Evolutionary conservation across 2,888 invertebrate genomes (phyloP).

Genomic region (Drosophila affinis): DNA sequence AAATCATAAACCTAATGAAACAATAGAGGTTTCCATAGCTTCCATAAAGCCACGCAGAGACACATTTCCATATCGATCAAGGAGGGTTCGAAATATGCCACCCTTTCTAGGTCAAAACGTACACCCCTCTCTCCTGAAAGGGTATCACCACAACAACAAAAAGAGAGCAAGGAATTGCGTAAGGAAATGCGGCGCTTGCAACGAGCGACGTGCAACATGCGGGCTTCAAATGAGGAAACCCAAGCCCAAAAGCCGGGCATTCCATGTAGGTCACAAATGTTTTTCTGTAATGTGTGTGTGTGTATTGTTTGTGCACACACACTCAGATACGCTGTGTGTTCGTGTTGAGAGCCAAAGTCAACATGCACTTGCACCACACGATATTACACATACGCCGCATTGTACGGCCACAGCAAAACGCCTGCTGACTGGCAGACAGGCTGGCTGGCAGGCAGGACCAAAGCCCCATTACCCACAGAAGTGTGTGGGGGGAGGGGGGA

Average conservation of each 20-base stretch:
- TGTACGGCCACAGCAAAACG: constrained; percentile 20
- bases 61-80: background rate
- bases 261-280: constrained; percentile 52
- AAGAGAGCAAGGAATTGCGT: constrained; percentile 33
- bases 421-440: constrained; percentile 10
- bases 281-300: constrained; percentile 22
- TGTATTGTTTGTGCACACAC: constrained; percentile 19
- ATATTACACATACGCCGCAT: constrained; percentile 54
- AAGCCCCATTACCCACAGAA: constrained; percentile 67
- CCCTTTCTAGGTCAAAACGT: constrained; percentile 7
- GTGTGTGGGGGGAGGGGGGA: constrained; percentile 40
- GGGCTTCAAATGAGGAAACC: constrained; percentile 57
- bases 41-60: no score
- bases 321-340: constrained; percentile 12
- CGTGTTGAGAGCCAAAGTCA: constrained; percentile 62
- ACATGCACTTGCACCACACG: constrained; percentile 58
- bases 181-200: constrained; percentile 47
- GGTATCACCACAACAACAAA: constrained; percentile 1
- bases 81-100: background rate
- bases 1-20: background rate
- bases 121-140: background rate
- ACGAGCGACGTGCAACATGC: constrained; percentile 41
- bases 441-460: constrained; percentile 19
- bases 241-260: constrained; percentile 44
- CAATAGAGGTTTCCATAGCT: background rate